Base-by-base conservation (phyloP, 2,113 vertebrate genomes). In the Oryzias woworae region DNA sequence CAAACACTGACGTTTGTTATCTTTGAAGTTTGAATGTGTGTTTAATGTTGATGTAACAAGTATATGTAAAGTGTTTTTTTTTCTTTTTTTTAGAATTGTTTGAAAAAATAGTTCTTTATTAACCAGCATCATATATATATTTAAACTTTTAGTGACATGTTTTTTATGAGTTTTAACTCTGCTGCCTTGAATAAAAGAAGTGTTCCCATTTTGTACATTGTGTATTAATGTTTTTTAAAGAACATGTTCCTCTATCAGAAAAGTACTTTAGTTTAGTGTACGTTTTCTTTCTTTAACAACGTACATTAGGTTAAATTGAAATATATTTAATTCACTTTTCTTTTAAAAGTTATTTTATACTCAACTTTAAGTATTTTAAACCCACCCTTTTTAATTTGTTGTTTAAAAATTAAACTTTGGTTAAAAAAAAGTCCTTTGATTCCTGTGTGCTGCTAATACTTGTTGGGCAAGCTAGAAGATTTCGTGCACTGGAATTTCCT, bases 101-200 rank as follows among this genome's bases (percentile, higher is more conserved):
- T 24, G 44, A 2, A 22, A 66, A 73, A 44, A 24, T 62, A 78
- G 66, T 66, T 54, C 46, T 78, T 54, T 58, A 36, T 76, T 59
- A 75, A 80, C 18, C 7, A 28, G 70, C 73, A 70, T 81, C 84
- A 77, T 87, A 77, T 85, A 83, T 76, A 63, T 71, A 73, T 55
- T 85, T 77, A 72, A 71, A 79, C 48, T 73, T 78, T 64, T 85
- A 78, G 74, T 68, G 55, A 67, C 66, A 80, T 81, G 82, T 86
- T 89, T 60, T 91, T 87, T 88, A 74, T 81, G 78, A 84, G 44
- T 26, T 62, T 83, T 72, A 53, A 79, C 82, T 83, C 53, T 84
- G 66, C 68, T 80, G 64, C 52, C 49, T 84, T 86, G 46, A 82
- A 85, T 87, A 78, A 78, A 85, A 61, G 57, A 59, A 66, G 42